These are phyloP conservation scores for Drosophila kokeensis DNA, from an alignment of 2,888 invertebrate genomes.

Conservation along the genomic window DNA sequence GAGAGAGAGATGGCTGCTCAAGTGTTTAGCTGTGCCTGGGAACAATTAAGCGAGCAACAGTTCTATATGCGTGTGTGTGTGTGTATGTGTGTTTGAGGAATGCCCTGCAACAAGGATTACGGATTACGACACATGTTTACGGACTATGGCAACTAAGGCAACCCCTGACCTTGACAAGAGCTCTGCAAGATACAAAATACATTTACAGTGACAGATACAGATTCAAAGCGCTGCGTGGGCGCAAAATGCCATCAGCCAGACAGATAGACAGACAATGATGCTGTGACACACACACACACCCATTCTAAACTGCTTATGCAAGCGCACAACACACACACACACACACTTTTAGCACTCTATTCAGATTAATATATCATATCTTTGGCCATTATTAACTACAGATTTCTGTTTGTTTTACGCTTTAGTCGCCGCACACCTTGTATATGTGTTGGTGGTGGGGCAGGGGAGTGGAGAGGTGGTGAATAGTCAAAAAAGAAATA, in stretches of 20 bases:
- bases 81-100: conserved; percentile 56
- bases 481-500: conserved; percentile 32
- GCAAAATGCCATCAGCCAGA: conserved; percentile 46
- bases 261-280: conserved; percentile 39
- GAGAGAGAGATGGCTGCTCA: conserved; percentile 12
- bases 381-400: conserved; percentile 51
- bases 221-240: conserved; percentile 44
- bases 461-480: neutral
- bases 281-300: conserved; percentile 2
- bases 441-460: neutral
- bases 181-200: conserved; percentile 41
- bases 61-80: conserved; percentile 41
- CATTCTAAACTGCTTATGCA: conserved; percentile 49
- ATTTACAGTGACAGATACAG: conserved; percentile 18
- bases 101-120: conserved; percentile 68
- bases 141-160: conserved; percentile 52
- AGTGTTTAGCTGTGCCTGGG: conserved; percentile 32
- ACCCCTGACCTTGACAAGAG: conserved; percentile 77
- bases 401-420: conserved; percentile 53
- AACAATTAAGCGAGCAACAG: conserved; percentile 77
- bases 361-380: conserved; percentile 16
- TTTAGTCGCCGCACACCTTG: conserved; percentile 22
- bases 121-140: conserved; percentile 75
- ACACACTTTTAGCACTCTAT: conserved; percentile 7
- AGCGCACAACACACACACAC: conserved; percentile 34